phyloP scores from a whole-genome alignment of 2,888 invertebrate genomes.

The Lasius platythorax region DNA sequence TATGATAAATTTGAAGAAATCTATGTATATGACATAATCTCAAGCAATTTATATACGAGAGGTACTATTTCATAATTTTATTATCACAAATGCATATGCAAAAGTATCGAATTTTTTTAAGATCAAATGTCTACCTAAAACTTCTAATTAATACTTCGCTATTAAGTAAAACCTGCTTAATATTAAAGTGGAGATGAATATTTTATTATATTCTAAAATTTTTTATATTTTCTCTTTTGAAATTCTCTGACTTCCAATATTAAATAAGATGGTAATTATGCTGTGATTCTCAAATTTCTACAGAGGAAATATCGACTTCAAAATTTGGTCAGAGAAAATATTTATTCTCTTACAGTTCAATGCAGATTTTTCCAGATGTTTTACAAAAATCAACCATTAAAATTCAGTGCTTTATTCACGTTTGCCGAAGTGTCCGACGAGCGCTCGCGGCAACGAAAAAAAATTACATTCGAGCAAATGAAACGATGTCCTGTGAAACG shows the following conservation, averaged over 20 bases:
- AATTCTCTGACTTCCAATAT: not conserved
- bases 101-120: not conserved
- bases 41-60: not conserved
- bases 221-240: not conserved
- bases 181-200: not conserved
- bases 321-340: not conserved
- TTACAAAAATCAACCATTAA: conserved; percentile 14
- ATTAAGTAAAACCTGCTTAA: not conserved
- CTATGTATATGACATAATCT: not conserved
- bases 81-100: not conserved
- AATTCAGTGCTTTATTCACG: conserved; percentile 32
- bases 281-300: not conserved
- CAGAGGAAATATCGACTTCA: not conserved
- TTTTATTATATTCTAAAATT: not conserved
- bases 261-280: not conserved
- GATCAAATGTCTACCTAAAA: not conserved
- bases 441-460: conserved; percentile 27
- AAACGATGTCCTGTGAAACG: conserved; percentile 72
- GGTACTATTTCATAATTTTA: not conserved
- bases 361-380: conserved; percentile 3
- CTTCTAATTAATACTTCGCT: not conserved
- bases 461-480: conserved; percentile 49
- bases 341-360: not conserved
- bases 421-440: conserved; percentile 29
- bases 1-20: not conserved